Evolutionary conservation across 2,113 vertebrate species (phyloP).

Genomic region (Gambusia affinis): DNA sequence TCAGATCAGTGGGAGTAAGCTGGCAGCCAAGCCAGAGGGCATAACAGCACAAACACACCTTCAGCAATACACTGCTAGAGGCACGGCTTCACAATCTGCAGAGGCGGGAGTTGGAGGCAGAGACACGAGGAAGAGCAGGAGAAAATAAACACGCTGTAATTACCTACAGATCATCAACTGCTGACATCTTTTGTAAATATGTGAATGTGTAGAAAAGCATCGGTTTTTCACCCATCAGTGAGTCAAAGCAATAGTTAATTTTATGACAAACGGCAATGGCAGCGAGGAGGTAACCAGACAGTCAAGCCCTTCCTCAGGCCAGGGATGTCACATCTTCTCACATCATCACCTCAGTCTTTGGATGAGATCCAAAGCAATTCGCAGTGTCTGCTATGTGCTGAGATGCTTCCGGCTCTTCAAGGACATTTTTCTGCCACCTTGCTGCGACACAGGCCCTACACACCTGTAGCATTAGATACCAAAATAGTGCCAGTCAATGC

Average conservation of each 20-base stretch:
- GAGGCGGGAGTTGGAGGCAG: conserved; percentile 63
- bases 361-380: conserved; percentile 38
- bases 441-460: conserved; percentile 44
- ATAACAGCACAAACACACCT: conserved; percentile 99
- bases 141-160: conserved; percentile 87
- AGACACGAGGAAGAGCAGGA: conserved; percentile 45
- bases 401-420: conserved; percentile 25
- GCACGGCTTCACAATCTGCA: conserved; percentile 86
- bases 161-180: conserved; percentile 80
- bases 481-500: conserved; percentile 46
- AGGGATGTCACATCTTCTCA: conserved; percentile 35
- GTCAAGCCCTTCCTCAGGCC: conserved; percentile 41
- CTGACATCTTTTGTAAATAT: conserved; percentile 64
- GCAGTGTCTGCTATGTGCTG: conserved; percentile 7
- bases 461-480: conserved; percentile 45
- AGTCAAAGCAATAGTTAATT: conserved; percentile 24
- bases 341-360: conserved; percentile 35
- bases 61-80: conserved; percentile 89
- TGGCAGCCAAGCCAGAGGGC: conserved; percentile 99
- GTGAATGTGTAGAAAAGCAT: conserved; percentile 17
- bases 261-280: conserved; percentile 10
- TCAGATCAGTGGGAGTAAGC: conserved; percentile 99
- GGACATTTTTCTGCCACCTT: conserved; percentile 36
- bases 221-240: conserved; percentile 1
- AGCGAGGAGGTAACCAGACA: conserved; percentile 40